These are phyloP conservation scores for Triplophysa rosa DNA, from an alignment of 2,113 vertebrate species.

Conservation along the genomic window DNA sequence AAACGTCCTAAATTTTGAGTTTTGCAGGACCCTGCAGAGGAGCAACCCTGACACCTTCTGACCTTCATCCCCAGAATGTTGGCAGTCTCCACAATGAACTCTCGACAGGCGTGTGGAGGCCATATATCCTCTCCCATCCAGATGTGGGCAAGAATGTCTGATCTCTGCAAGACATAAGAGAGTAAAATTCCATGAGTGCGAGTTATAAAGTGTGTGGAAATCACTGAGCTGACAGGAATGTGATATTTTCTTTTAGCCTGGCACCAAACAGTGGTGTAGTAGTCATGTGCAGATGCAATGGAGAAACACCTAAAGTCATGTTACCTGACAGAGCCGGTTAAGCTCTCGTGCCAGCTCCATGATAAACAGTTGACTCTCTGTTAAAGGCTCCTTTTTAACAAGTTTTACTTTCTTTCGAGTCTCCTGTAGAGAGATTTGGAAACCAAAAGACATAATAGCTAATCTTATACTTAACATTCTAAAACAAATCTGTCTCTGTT, in stretches of 20 bases:
- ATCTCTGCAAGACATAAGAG: constrained; percentile 58
- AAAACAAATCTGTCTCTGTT: too few relatives aligned
- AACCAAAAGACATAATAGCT: background rate
- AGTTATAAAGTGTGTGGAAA: background rate
- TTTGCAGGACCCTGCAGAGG: background rate
- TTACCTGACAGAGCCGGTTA: constrained; percentile 73
- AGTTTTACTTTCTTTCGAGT: constrained; percentile 67
- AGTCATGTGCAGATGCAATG: background rate
- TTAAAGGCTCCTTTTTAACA: constrained; percentile 70
- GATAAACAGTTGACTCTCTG: constrained; percentile 75
- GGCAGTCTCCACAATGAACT: constrained; percentile 73
- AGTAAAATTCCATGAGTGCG: background rate
- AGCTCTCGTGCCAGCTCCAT: constrained; percentile 77
- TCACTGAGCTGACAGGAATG: background rate
- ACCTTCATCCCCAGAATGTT: constrained; percentile 67
- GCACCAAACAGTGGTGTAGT: background rate
- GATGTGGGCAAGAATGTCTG: constrained; percentile 71
- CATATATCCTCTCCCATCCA: constrained; percentile 74
- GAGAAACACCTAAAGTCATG: background rate
- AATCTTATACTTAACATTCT: too few relatives aligned
- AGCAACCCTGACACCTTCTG: constrained; percentile 40
- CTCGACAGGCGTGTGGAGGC: constrained; percentile 66
- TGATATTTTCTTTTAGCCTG: background rate
- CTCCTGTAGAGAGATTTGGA: constrained; percentile 58
- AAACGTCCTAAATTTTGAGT: too few relatives aligned